A percentile compares a stretch with the other conserved stretches of the same genome.
These are phyloP conservation scores for Neoascia interrupta DNA, from an alignment of 2,888 invertebrate species.

Conservation along the genomic window DNA sequence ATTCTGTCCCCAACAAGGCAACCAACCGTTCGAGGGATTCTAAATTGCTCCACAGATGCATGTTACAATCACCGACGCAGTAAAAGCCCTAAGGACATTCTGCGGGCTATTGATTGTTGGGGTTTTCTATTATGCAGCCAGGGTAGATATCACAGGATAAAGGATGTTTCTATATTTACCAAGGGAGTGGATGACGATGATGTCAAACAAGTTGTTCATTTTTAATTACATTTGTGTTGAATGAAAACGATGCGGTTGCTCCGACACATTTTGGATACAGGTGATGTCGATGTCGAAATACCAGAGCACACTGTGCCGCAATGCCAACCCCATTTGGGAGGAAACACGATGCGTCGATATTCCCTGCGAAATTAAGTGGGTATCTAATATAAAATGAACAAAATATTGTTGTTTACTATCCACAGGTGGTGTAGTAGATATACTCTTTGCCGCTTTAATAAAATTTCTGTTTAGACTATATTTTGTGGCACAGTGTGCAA, in stretches of 20 bases:
- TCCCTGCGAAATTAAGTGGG: no score
- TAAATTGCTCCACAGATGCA: no score
- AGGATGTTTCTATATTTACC: slow-evolving; percentile 22
- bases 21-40: no score
- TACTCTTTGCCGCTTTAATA: background rate
- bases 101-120: slow-evolving; percentile 10
- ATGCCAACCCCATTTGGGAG: no score
- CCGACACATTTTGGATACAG: background rate
- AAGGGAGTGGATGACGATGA: slow-evolving; percentile 33
- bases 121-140: slow-evolving; percentile 1
- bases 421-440: slow-evolving; percentile 23
- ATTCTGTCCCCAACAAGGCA: no score
- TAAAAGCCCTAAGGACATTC: no score
- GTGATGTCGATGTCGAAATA: no score
- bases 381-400: slow-evolving; percentile 30
- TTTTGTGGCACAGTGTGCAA: slow-evolving; percentile 17
- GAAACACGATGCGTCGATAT: no score
- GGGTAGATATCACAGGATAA: background rate
- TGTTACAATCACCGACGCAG: background rate
- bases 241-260: background rate
- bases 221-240: slow-evolving; percentile 48
- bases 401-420: slow-evolving; percentile 30
- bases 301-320: background rate
- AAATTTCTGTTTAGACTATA: slow-evolving; percentile 5
- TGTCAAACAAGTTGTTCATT: slow-evolving; percentile 27